Base-by-base conservation (phyloP, 2,888 invertebrate species). In the Drosophila prolongata region DNA sequence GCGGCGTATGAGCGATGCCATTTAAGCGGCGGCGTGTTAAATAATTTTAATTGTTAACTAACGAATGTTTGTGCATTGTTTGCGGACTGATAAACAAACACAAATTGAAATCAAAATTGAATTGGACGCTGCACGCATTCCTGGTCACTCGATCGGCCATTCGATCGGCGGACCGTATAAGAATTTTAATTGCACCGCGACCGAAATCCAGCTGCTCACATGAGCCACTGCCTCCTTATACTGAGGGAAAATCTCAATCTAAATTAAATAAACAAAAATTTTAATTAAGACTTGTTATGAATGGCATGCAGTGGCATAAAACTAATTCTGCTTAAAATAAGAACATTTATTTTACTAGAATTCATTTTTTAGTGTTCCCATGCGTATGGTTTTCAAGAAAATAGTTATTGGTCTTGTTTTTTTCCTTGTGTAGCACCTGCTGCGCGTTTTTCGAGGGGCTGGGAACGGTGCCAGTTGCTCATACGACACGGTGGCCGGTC, bases 151-250 rank as follows among this genome's bases (percentile, higher is more conserved):
- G 27, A 46, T 55, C 40, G 58, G 16, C 70, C 76, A 60, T 61
- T 64, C 73, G 56, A 59, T 66, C 47, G 43, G 38, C 46, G 60
- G 69, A 24, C 38, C 52, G 46, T 50, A 64, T 65, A 77, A 89
- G 85, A 89, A 85, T 85, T 87, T 85, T 84, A 85, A 85, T 85
- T 85, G 85, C 89, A 67, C 75, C 53, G 68, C 84, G 85, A 89
- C 68, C 69, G 79, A 81, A 86, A 76, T 72, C 66, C 70, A 64
- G 42, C 44, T 52, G 16, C 50, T 56, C 71, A 68, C 49, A 55
- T 46, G 55, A 38, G 44, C 10, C 24, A 30, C 35, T 35, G 35
- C 35, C 35, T 35, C 11, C 35, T 35, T 30, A 10, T 11, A 35
- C 10, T 35, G 10, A 35, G 35, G 11, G 3, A 35, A 35, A 35